Conservation (phyloP, 1,140 invertebrate genomes). For the Tyrophagus putrescentiae region DNA sequence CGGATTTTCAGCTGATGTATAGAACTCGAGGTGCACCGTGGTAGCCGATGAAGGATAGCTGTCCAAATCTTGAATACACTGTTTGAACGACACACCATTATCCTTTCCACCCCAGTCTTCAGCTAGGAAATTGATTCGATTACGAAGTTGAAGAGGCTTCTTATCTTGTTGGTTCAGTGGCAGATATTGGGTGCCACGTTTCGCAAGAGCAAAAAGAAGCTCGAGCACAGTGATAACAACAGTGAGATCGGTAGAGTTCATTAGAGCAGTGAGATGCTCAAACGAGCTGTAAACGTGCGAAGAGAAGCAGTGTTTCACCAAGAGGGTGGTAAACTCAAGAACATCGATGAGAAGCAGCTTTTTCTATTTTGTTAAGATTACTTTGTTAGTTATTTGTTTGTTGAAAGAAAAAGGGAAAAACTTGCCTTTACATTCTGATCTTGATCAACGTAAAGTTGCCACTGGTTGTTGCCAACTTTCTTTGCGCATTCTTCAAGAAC, state of each 20-base stretch:
- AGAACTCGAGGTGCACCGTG: not conserved
- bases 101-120: slow-evolving; percentile 5
- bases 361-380: not conserved
- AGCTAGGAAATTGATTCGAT: not conserved
- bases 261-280: not conserved
- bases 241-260: not conserved
- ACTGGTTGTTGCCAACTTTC: not conserved
- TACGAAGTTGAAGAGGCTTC: not conserved
- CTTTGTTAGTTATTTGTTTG: not conserved
- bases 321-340: not conserved
- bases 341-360: not conserved
- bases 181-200: not conserved
- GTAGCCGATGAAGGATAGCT: not conserved
- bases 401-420: not conserved
- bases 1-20: not conserved
- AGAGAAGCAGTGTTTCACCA: not conserved
- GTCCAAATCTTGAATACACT: not conserved
- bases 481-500: not conserved
- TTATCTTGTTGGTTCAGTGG: not conserved
- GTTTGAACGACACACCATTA: not conserved
- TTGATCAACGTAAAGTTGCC: not conserved
- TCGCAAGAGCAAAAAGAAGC: not conserved
- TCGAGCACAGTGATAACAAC: not conserved
- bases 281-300: not conserved
- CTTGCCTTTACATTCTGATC: not conserved